phyloP scores from a whole-genome alignment of 2,797 vertebrate species.

The Sebastes vulpes region DNA sequence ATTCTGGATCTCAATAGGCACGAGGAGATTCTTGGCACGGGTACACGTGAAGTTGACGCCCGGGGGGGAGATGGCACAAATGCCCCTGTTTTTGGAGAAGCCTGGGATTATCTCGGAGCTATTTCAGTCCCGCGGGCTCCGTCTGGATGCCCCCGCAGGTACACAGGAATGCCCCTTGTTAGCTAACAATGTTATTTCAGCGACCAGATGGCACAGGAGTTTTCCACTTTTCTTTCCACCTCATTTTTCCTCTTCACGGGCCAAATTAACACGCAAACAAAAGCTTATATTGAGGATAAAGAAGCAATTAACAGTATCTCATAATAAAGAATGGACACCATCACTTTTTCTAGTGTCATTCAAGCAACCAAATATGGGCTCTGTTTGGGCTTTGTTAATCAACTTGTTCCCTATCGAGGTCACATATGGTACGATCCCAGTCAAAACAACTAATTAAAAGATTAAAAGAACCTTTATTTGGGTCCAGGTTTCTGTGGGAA shows the following conservation, averaged over 20 bases:
- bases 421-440: constrained; percentile 32
- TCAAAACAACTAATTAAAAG: constrained; percentile 53
- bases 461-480: constrained; percentile 58
- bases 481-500: constrained; percentile 58
- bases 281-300: background rate
- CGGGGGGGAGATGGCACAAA: constrained; percentile 65
- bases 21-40: constrained; percentile 79
- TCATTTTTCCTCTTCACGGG: constrained; percentile 5
- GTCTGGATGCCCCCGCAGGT: constrained; percentile 75
- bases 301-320: background rate
- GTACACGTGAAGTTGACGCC: constrained; percentile 59
- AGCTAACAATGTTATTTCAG: constrained; percentile 70
- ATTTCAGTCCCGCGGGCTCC: constrained; percentile 78
- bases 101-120: constrained; percentile 76
- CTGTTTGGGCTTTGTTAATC: constrained; percentile 14
- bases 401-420: constrained; percentile 34
- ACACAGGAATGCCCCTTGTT: constrained; percentile 78
- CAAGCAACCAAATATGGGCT: background rate
- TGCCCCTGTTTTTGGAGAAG: constrained; percentile 73
- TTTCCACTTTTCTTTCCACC: constrained; percentile 36
- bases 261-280: background rate
- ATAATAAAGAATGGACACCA: background rate
- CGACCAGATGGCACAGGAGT: constrained; percentile 53
- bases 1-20: constrained; percentile 73
- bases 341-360: constrained; percentile 4